Evolutionary conservation across 1,140 invertebrate genomes (phyloP).

Genomic region (Penaeus chinensis): DNA sequence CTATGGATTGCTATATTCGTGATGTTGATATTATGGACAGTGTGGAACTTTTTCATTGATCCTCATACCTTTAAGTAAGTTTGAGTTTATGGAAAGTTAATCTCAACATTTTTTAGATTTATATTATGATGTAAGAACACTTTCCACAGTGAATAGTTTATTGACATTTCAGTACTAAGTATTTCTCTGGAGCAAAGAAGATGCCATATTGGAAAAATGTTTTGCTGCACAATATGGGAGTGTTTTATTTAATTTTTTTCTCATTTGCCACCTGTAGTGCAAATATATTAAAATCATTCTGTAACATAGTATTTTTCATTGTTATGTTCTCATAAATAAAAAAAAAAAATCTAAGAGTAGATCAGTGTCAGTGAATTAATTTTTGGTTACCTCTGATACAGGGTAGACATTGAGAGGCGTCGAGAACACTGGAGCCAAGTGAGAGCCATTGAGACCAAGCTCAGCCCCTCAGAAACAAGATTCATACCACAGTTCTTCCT

Average conservation of each 20-base stretch:
- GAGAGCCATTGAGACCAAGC: slow-evolving; percentile 67
- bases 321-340: neutral
- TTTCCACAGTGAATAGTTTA: neutral
- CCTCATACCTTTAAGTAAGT: slow-evolving; percentile 60
- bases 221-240: too few relatives aligned
- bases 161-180: neutral
- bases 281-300: neutral
- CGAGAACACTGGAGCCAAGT: slow-evolving; percentile 65
- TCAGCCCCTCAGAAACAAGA: slow-evolving; percentile 69
- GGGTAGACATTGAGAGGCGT: slow-evolving; percentile 54
- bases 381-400: slow-evolving; percentile 4
- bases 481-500: slow-evolving; percentile 51
- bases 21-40: slow-evolving; percentile 69
- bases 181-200: too few relatives aligned
- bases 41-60: slow-evolving; percentile 71
- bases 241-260: neutral
- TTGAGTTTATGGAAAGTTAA: neutral
- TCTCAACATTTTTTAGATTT: neutral
- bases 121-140: neutral
- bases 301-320: neutral
- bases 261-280: neutral
- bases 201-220: too few relatives aligned
- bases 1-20: slow-evolving; percentile 70
- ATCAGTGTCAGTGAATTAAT: neutral
- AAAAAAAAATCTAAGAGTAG: neutral